These are phyloP conservation scores for Catonia carolina DNA, from an alignment of 2,888 invertebrate species.

Conservation along the genomic window DNA sequence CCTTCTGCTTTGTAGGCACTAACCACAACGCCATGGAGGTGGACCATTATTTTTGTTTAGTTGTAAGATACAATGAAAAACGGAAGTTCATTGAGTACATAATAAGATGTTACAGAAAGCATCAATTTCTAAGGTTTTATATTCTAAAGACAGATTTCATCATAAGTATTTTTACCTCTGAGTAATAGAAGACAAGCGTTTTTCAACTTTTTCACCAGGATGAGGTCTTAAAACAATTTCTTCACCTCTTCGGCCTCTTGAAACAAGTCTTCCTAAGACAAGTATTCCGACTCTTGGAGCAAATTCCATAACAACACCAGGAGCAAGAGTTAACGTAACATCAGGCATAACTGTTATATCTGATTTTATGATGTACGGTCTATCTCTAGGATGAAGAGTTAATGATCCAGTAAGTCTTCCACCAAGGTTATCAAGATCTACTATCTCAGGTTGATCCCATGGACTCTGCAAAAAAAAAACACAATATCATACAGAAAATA, in stretches of 20 bases:
- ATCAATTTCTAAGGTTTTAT: no score
- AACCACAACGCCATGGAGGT: no score
- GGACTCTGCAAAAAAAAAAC: slow-evolving; percentile 41
- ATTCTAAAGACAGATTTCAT: no score
- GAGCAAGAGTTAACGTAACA: slow-evolving; percentile 74
- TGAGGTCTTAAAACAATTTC: slow-evolving; percentile 72
- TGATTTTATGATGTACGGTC: slow-evolving; percentile 72
- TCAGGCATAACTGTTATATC: slow-evolving; percentile 98
- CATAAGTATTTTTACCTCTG: no score
- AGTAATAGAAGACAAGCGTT: slow-evolving; percentile 5
- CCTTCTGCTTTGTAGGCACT: no score
- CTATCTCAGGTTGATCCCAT: slow-evolving; percentile 50
- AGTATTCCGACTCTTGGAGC: slow-evolving; percentile 92
- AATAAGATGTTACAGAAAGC: no score
- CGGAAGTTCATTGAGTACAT: no score
- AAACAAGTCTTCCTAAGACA: slow-evolving; percentile 81
- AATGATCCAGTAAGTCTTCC: slow-evolving; percentile 67
- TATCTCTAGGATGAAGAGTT: slow-evolving; percentile 53
- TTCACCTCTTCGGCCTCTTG: slow-evolving; percentile 66
- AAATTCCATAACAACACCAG: slow-evolving; percentile 89
- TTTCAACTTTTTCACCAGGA: slow-evolving; percentile 13
- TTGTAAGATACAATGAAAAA: no score
- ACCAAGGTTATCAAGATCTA: slow-evolving; percentile 63
- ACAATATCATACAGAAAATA: background rate
- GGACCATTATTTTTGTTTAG: no score